Evolutionary conservation across 2,888 invertebrate species (phyloP), one percentile per base, ranked within the genome.

Genomic region (Poecilus cupreus): DNA sequence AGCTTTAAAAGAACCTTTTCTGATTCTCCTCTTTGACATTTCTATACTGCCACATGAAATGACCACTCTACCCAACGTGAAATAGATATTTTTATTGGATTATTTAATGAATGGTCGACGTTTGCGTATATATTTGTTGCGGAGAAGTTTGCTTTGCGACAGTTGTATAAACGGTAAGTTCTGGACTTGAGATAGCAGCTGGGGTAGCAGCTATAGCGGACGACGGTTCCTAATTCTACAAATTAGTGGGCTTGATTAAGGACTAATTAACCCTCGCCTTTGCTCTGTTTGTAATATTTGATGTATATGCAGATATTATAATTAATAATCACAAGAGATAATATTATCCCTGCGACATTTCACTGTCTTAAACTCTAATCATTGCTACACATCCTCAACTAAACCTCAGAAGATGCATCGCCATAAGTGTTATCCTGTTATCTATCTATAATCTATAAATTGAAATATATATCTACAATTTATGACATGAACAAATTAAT

Each of bases 281-380:
- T 20, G 22, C 22, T 54, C 20, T 22, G 22, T 54, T 22, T 54
- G 20, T 54, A 54, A 54, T 54, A 22, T 54, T 22, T 54, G 54
- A 54, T 54, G 54, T 54, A 54, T 54, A 54, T 54, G 54, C 54
- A 54, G 54, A 54, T 54, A 54, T 54, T 54, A 54, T 54, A 54
- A 54, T 54, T 54, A 22, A 54, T 54, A 54, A 54, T 54, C 54
- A 54, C 6, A 22, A 54, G 54, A 54, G 22, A 54, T 54, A 54
- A 22, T 22, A 54, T 54, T 54, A 54, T 43, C 43, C 43, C n/a
- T 43, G 10, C 43, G 10, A 32, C 4, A 43, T 43, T 43, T 13
- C 43, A 43, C 43, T 43, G 43, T 32, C 32, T 32, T 32, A 32
- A 32, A 3, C 32, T 32, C 8, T 32, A 5, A 32, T 8, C 32